Base-by-base conservation (phyloP, 2,797 vertebrate genomes). In the Sebastiscus tertius region DNA sequence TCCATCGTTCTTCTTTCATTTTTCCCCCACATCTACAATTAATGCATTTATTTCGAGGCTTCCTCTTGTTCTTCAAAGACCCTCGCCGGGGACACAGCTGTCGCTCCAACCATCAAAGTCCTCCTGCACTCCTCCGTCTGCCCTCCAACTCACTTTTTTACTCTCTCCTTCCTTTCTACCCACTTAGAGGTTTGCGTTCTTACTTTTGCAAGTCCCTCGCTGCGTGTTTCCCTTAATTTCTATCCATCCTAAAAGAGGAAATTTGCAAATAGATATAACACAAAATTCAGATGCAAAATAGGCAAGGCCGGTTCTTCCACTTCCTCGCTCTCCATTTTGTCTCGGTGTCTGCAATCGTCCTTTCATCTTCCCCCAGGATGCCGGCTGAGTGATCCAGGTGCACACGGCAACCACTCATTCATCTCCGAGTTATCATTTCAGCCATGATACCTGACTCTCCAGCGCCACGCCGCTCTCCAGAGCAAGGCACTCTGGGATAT, bases 1-100 rank as follows among this genome's bases (percentile, higher is more conserved):
- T 80, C 75, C 76, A 67, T 82, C 56, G 6, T 80, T 90, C 69
- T 81, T 77, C 70, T 85, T 83, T 77, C 68, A 72, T 89, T 90
- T 90, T 65, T 71, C 65, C 68, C 68, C 73, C 69, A 67, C 52
- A 54, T 92, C 75, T 84, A 70, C 87, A 82, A 92, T 94, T 85
- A 93, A 89, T 89, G 86, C 56, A 81, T 92, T 91, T 91, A 88
- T 92, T 92, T 92, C 52, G 34, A 75, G 66, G 80, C 83, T 67
- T 86, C 83, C 82, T 80, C 89, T 92, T 86, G 86, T 89, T 90
- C 90, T 92, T 94, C 92, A 94, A 88, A 93, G 84, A 82, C 77
- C 10, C 87, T 86, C 86, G 83, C 76, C 59, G 34, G 86, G 87
- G 82, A 86, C 86, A 80, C 93, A 91, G 88, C 89, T 93, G 93